These are phyloP conservation scores for Poeciliopsis turrubarensis DNA, from an alignment of 2,113 vertebrate genomes.

Conservation along the genomic window DNA sequence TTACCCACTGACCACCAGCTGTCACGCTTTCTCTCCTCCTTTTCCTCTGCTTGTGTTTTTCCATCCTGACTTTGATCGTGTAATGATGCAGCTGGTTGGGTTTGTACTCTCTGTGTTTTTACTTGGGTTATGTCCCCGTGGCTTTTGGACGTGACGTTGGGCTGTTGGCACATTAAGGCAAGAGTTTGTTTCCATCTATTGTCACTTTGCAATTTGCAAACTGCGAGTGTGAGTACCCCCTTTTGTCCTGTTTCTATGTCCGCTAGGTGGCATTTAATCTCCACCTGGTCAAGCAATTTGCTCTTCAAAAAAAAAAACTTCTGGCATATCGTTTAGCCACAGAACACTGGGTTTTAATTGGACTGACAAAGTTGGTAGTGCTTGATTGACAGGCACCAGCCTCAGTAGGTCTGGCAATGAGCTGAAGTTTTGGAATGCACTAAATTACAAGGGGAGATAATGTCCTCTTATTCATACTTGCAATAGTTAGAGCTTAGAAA, in stretches of 20 bases:
- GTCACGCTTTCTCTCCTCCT: conserved; percentile 39
- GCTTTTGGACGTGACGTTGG: conserved; percentile 13
- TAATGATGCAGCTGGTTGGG: conserved; percentile 13
- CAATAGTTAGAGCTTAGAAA: neutral
- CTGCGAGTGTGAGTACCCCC: neutral
- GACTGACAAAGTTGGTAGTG: conserved; percentile 13
- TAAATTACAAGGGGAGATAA: neutral
- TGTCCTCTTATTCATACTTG: neutral
- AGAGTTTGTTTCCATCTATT: neutral
- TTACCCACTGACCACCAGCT: conserved; percentile 49
- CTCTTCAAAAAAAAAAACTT: conserved; percentile 2
- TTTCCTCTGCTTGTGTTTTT: conserved; percentile 24
- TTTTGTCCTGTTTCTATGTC: conserved; percentile 2
- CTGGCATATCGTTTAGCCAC: conserved; percentile 5
- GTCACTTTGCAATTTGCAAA: conserved; percentile 14
- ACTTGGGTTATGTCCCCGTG: neutral
- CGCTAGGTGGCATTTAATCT: conserved; percentile 48
- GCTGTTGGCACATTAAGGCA: conserved; percentile 13
- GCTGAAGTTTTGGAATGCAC: conserved; percentile 6
- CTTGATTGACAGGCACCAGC: conserved; percentile 6
- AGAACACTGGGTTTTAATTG: conserved; percentile 23
- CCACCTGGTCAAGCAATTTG: conserved; percentile 5
- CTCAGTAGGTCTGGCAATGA: conserved; percentile 4
- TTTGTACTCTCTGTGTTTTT: conserved; percentile 19
- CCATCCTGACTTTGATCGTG: conserved; percentile 43